phyloP scores from a whole-genome alignment of 2,888 invertebrate species.

The Melieria omissa region DNA sequence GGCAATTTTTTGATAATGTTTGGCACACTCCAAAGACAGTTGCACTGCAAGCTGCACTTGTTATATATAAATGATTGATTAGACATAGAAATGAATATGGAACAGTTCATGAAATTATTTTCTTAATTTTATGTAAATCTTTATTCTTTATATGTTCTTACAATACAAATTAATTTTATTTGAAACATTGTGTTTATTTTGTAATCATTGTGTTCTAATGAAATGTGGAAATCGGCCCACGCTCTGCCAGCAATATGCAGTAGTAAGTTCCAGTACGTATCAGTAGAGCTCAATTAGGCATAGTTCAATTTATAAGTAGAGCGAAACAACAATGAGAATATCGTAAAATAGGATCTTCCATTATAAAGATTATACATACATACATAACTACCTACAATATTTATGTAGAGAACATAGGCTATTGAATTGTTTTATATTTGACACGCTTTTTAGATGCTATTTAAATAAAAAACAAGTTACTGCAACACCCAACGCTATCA shows the following conservation, averaged over 20 bases:
- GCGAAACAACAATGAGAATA: background rate
- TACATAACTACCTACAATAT: background rate
- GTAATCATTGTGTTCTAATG: background rate
- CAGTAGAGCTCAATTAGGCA: constrained; percentile 1
- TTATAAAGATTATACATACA: background rate
- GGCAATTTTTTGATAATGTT: constrained; percentile 17
- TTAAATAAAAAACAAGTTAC: constrained; percentile 1
- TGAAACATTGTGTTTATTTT: background rate
- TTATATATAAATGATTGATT: constrained; percentile 12
- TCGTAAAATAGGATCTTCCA: constrained; percentile 7
- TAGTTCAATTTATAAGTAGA: background rate
- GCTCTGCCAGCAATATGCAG: background rate
- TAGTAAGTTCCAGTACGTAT: background rate
- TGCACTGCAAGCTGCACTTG: constrained; percentile 3
- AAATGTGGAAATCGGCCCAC: constrained; percentile 2
- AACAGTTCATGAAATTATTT: background rate
- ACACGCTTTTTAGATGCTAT: background rate
- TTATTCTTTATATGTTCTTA: constrained; percentile 34
- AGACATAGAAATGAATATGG: background rate
- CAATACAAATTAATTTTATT: constrained; percentile 34
- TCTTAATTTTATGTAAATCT: background rate
- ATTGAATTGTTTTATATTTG: constrained; percentile 9
- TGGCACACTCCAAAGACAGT: constrained; percentile 28
- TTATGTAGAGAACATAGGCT: background rate
- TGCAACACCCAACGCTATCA: background rate